Evolutionary conservation across 2,888 invertebrate species (phyloP), one percentile per base, ranked within the genome.

Genomic region (Pollenia amentaria): DNA sequence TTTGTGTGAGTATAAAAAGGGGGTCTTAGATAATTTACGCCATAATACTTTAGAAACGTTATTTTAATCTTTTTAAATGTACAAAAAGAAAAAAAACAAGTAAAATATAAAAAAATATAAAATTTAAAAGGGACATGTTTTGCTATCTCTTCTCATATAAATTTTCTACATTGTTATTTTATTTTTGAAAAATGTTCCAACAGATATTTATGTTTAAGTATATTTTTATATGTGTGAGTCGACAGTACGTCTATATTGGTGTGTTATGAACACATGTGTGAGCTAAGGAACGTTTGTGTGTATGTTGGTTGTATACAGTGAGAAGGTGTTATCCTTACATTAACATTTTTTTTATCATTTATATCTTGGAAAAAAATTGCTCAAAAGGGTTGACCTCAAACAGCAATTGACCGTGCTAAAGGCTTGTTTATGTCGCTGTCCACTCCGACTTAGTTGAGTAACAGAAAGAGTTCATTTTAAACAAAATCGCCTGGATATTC

Each of bases 341-440:
- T 72, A 72, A n/a, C 21, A 60, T 38, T 75, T 72, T 78, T 75
- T 46, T 16, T 38, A 51, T 57, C 29, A 53, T 60, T 75, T 69
- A 55, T 64, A 42, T 75, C 40, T 0, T 10, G 42, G 44, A 57
- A 76, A 65, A 80, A 70, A 79, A 70, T 14, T 72, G 11, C 51
- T 70, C 46, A 62, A 87, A 80, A 77, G 87, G 84, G 84, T 84
- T 84, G 84, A 87, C 87, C 87, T 84, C 84, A 87, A 87, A 87
- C 72, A 70, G 83, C 79, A 87, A 84, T 87, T 87, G 87, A 76
- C 84, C 80, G 72, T 87, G 72, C 76, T 65, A 84, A 80, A 80
- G 70, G 80, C 76, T 84, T 42, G 79, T 64, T 76, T 76, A 76
- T 83, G 67, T 78, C 81, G 72, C 42, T 84, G 65, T 80, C 84